Conservation (phyloP, 1,140 invertebrate genomes). For the Heliconius congener region DNA sequence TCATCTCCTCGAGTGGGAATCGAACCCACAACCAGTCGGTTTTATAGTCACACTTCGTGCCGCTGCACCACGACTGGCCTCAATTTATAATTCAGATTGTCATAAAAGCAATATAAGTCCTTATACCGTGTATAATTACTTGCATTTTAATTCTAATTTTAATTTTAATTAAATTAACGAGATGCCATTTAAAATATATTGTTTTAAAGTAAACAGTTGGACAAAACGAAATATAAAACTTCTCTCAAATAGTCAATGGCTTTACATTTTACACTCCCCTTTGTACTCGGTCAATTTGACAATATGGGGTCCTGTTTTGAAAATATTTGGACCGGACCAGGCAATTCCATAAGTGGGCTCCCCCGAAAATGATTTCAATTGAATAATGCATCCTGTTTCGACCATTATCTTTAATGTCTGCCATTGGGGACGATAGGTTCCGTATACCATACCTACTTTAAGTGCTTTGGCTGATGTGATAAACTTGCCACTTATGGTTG, state of each 20-base stretch:
- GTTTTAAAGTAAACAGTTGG: background rate
- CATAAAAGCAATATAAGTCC: no score
- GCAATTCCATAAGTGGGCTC: slow-evolving; percentile 51
- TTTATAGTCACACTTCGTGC: no score
- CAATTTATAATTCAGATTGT: no score
- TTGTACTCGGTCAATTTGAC: slow-evolving; percentile 50
- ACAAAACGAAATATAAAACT: background rate
- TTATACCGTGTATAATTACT: no score
- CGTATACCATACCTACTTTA: background rate
- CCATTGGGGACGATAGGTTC: background rate
- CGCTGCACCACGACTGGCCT: no score
- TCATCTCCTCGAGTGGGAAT: no score
- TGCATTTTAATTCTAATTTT: background rate
- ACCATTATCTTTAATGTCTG: slow-evolving; percentile 37
- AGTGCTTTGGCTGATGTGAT: background rate
- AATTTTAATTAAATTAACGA: background rate
- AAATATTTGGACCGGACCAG: slow-evolving; percentile 51
- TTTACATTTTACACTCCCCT: slow-evolving; percentile 15
- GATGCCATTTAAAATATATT: background rate
- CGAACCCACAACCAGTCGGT: no score
- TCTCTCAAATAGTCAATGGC: slow-evolving; percentile 5
- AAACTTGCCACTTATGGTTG: background rate
- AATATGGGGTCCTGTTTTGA: slow-evolving; percentile 49
- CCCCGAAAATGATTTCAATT: slow-evolving; percentile 51
- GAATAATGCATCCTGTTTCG: slow-evolving; percentile 53